These are phyloP conservation scores for Amphiprion percula DNA, from an alignment of 2,113 vertebrate species.

Conservation along the genomic window DNA sequence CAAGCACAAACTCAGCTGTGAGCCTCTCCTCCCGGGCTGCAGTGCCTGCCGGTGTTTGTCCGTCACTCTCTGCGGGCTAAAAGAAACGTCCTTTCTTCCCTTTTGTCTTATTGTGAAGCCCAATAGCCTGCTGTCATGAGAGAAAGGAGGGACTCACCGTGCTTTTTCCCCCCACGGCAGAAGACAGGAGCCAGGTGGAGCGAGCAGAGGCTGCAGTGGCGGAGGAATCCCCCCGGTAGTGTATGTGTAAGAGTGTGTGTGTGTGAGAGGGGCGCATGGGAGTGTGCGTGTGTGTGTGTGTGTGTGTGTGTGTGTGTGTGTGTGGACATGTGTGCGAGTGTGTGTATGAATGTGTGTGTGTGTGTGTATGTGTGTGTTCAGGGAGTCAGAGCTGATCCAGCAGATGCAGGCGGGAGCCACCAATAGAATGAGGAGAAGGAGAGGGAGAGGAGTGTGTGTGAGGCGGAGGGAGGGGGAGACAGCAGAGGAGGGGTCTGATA, in stretches of 20 bases:
- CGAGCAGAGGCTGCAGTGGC: slow-evolving; percentile 66
- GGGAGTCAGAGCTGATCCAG: slow-evolving; percentile 79
- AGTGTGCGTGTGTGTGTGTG: slow-evolving; percentile 52
- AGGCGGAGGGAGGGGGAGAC: slow-evolving; percentile 61
- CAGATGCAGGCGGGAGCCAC: slow-evolving; percentile 81
- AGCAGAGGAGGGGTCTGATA: slow-evolving; percentile 80
- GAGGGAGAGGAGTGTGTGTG: slow-evolving; percentile 70
- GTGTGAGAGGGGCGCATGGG: slow-evolving; percentile 46
- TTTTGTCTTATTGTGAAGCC: slow-evolving; percentile 67
- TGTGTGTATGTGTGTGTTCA: slow-evolving; percentile 45
- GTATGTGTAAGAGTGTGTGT: slow-evolving; percentile 76
- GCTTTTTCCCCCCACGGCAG: slow-evolving; percentile 23
- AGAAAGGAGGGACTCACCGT: slow-evolving; percentile 73
- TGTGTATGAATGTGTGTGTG: slow-evolving; percentile 33
- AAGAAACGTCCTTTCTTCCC: slow-evolving; percentile 50
- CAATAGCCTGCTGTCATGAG: slow-evolving; percentile 61
- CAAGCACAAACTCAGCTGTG: slow-evolving; percentile 64
- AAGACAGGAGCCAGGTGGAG: slow-evolving; percentile 71
- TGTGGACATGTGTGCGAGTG: slow-evolving; percentile 15
- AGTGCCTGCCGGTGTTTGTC: slow-evolving; percentile 53
- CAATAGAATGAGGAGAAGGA: slow-evolving; percentile 76
- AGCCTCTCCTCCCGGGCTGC: slow-evolving; percentile 62
- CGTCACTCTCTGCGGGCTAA: slow-evolving; percentile 39
- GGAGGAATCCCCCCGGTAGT: slow-evolving; percentile 78
- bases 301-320: slow-evolving; percentile 64